These are phyloP conservation scores for Brenthis hecate DNA, from an alignment of 2,888 invertebrate species.

Conservation along the genomic window DNA sequence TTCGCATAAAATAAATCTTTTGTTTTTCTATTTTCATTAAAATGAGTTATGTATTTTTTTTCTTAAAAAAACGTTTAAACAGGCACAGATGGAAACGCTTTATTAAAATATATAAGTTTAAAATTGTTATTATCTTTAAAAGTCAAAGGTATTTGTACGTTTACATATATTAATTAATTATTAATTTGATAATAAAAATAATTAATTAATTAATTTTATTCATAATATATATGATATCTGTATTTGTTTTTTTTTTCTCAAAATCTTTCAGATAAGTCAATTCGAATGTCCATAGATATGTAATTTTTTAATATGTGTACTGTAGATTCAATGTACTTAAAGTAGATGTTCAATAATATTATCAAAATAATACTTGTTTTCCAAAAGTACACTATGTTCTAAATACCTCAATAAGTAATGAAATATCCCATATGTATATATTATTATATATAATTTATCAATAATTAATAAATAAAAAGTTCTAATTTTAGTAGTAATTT, in stretches of 20 bases:
- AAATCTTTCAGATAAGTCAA: conserved; percentile 12
- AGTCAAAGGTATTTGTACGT: background rate
- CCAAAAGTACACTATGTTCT: conserved; percentile 13
- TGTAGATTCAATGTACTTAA: conserved; percentile 18
- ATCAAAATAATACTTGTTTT: background rate
- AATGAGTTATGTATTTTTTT: background rate
- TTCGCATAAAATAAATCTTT: too few species aligned
- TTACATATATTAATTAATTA: background rate
- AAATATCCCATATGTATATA: conserved; percentile 19
- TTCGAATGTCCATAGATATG: conserved; percentile 24
- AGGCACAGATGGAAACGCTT: conserved; percentile 29
- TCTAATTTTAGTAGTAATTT: conserved; percentile 17
- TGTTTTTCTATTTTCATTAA: too few species aligned
- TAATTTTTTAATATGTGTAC: conserved; percentile 25
- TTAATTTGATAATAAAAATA: background rate
- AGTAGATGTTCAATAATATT: conserved; percentile 2
- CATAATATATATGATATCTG: background rate
- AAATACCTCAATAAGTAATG: conserved; percentile 16
- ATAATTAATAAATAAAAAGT: background rate
- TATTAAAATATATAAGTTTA: conserved; percentile 22
- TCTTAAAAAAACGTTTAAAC: background rate
- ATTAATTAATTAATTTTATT: background rate
- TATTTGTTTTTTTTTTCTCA: background rate
- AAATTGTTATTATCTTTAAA: conserved; percentile 1
- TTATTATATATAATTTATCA: conserved; percentile 8